Conservation (phyloP, 2,888 invertebrate genomes). For the Oscheius sp. region DNA sequence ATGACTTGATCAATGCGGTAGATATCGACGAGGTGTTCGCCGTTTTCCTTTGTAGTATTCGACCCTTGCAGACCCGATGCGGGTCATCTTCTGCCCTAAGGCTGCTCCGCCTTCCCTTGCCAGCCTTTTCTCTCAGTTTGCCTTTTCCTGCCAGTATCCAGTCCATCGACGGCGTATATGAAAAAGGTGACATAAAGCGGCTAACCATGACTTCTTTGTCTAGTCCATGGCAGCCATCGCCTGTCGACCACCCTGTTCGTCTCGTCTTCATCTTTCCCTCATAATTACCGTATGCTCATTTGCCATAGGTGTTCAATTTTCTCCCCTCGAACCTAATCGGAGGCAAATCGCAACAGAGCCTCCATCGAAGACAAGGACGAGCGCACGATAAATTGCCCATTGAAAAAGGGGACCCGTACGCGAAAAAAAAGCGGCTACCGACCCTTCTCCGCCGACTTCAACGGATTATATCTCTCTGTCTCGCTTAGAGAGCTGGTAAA, state of each 20-base stretch:
- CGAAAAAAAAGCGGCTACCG: slow-evolving; percentile 25
- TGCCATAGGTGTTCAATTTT: background rate
- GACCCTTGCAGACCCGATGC: no score
- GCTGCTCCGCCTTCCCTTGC: background rate
- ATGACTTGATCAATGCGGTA: no score
- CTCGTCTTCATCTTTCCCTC: background rate
- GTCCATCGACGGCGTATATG: background rate
- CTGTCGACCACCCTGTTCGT: background rate
- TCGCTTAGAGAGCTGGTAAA: no score
- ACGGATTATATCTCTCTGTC: background rate
- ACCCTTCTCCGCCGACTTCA: background rate
- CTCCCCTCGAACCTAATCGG: slow-evolving; percentile 23
- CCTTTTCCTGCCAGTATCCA: background rate
- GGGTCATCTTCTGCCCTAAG: background rate
- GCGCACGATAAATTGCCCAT: slow-evolving; percentile 18
- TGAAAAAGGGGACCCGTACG: slow-evolving; percentile 16
- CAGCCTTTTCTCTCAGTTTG: background rate
- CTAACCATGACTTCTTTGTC: background rate
- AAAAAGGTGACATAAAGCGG: background rate
- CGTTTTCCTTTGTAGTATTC: no score
- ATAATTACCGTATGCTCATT: background rate
- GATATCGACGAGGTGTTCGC: no score
- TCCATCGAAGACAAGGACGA: slow-evolving; percentile 28
- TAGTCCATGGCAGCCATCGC: background rate
- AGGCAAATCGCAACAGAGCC: slow-evolving; percentile 29